Base-by-base conservation (phyloP, 2,888 invertebrate genomes). In the Drosophila mimetica region DNA sequence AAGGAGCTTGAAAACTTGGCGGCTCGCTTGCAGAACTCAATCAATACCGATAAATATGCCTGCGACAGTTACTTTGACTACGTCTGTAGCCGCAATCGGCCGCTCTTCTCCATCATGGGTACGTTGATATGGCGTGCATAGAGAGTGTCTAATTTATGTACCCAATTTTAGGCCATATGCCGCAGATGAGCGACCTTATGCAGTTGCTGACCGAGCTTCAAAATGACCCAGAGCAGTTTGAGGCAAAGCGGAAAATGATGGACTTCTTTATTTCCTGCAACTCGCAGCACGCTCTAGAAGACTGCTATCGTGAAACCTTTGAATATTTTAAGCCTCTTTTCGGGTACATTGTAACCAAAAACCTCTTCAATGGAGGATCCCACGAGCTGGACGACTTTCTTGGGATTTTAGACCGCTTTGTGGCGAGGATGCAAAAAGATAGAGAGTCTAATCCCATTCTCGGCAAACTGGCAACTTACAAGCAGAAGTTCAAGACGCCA, bases 201-300 rank as follows among this genome's bases (percentile, higher is more conserved):
- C 74, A 89, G 50, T 58, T 91, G 2, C 34, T 89, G 18, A 86
- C 81, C 18, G 80, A 85, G 39, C 60, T 91, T 1, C 86, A 90
- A 36, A 80, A 89, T 9, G 91, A 90, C n/a, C 59, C 75, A 2
- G 76, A 76, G 4, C 64, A 87, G n/a, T 91, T 91, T 53, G 87
- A 86, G 18, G 91, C 91, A 0, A 91, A 91, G 39, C 79, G 84
- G n/a, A 91, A 91, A 57, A 54, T 91, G 11, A 80, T 86, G 55
- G 88, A 90, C 48, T 91, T 90, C 47, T 90, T 90, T 47, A 80
- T 91, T 3, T 91, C 91, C 2, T 91, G 91, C 67, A 90, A 88
- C 39, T 65, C 74, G 0, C 67, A 76, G 0, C 90, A 88, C 52
- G 74, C 84, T 0, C 60, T 91, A 14, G 90, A 90, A 46, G 91